A percentile compares a stretch with the other conserved stretches of the same genome.
These are phyloP conservation scores for Apotomis betuletana DNA, from an alignment of 2,888 invertebrate genomes.

Conservation along the genomic window DNA sequence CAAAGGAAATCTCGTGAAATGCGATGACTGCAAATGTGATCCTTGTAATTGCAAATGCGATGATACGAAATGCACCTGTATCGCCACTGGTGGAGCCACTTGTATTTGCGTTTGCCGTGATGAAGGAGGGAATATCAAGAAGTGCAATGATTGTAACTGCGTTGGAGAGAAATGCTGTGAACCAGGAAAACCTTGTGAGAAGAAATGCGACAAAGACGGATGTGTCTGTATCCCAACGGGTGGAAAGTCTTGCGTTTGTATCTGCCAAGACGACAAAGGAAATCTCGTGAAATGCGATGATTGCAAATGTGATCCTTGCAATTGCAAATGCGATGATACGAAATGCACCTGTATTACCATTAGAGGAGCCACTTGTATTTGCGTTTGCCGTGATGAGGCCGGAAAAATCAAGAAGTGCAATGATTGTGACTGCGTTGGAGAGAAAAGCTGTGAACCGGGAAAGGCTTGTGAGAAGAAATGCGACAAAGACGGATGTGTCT, in stretches of 20 bases:
- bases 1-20: slow-evolving; percentile 43
- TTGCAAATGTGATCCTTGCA: too few species aligned
- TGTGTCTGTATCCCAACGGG: slow-evolving; percentile 46
- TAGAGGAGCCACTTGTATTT: too few species aligned
- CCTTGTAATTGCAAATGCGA: slow-evolving; percentile 17
- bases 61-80: slow-evolving; percentile 43
- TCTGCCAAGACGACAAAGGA: too few species aligned
- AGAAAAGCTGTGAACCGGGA: too few species aligned
- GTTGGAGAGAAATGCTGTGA: slow-evolving; percentile 7
- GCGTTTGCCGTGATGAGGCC: too few species aligned
- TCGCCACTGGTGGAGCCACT: background rate
- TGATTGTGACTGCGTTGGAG: too few species aligned
- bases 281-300: too few species aligned
- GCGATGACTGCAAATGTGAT: slow-evolving; percentile 51
- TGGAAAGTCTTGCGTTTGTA: slow-evolving; percentile 42
- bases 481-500: too few species aligned
- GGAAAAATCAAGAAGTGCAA: too few species aligned
- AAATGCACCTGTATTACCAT: too few species aligned
- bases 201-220: slow-evolving; percentile 51
- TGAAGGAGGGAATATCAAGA: slow-evolving; percentile 47
- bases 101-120: slow-evolving; percentile 51
- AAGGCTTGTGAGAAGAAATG: too few species aligned
- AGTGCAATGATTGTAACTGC: slow-evolving; percentile 52
- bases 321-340: too few species aligned
- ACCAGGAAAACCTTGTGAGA: slow-evolving; percentile 20